Evolutionary conservation across 2,888 invertebrate species (phyloP).

Genomic region (Ommatoiulus sabulosus): DNA sequence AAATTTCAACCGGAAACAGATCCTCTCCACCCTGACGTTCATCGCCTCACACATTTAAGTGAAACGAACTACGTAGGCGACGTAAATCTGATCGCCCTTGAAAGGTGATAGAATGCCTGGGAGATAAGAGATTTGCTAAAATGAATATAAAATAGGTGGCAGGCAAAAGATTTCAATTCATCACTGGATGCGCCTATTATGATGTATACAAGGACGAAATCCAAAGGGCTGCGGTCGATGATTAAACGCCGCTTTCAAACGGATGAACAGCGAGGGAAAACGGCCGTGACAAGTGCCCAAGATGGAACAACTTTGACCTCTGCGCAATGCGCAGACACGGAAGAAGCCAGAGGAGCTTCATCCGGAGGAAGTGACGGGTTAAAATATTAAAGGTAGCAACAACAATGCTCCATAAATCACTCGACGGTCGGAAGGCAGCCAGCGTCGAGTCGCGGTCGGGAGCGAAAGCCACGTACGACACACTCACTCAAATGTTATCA

Average conservation of each 20-base stretch:
- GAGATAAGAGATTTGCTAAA: conserved; percentile 38
- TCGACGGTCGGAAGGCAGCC: background rate
- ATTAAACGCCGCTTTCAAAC: background rate
- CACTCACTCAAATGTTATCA: too few species aligned
- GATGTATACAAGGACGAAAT: background rate
- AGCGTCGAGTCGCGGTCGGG: too few species aligned
- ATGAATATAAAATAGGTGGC: conserved; percentile 37
- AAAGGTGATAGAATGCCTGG: conserved; percentile 11
- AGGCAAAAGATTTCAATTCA: conserved; percentile 18
- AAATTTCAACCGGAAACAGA: background rate
- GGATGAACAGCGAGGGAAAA: background rate
- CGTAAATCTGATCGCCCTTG: conserved; percentile 13
- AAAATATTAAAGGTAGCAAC: background rate
- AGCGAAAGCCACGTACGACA: too few species aligned
- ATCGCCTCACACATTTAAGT: background rate
- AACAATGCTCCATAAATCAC: background rate
- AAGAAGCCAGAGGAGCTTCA: background rate
- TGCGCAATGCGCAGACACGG: background rate
- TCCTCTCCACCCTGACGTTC: background rate
- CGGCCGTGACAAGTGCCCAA: background rate
- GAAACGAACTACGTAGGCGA: background rate
- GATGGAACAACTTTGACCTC: background rate
- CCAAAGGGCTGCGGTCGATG: background rate
- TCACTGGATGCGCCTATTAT: background rate
- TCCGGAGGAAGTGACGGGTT: background rate